Conservation (phyloP, 2,888 invertebrate species). For the Polyommatus icarus region DNA sequence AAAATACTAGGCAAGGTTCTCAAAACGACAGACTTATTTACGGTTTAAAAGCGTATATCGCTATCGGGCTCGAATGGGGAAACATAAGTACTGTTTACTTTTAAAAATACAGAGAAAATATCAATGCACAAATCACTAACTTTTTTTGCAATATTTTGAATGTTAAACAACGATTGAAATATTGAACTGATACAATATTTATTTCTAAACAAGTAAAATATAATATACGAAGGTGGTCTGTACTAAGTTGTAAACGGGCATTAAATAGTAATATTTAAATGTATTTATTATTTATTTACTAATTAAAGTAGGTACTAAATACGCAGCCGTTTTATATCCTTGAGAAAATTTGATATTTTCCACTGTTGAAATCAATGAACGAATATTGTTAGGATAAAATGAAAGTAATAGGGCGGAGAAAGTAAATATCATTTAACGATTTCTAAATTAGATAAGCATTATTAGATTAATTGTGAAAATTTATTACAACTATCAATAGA, state of each 20-base stretch:
- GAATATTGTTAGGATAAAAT: background rate
- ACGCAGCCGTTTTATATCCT: background rate
- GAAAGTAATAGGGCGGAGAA: conserved; percentile 9
- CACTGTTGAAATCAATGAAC: background rate
- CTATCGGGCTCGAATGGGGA: background rate
- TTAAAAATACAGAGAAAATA: background rate
- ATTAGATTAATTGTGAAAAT: conserved; percentile 62
- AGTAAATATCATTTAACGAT: conserved; percentile 18
- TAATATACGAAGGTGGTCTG: too few relatives aligned
- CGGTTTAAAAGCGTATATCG: conserved; percentile 53
- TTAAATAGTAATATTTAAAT: too few relatives aligned
- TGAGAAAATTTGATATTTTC: background rate
- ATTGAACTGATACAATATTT: too few relatives aligned
- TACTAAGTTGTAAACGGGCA: too few relatives aligned
- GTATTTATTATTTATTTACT: too few relatives aligned
- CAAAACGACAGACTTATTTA: conserved; percentile 77
- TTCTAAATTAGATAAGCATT: conserved; percentile 28
- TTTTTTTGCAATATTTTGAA: too few relatives aligned
- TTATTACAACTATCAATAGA: conserved; percentile 71
- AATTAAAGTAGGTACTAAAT: too few relatives aligned
- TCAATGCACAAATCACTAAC: background rate
- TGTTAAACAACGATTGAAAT: too few relatives aligned
- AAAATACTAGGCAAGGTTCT: conserved; percentile 74
- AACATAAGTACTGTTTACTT: background rate
- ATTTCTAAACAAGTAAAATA: too few relatives aligned